Evolutionary conservation across 2,888 invertebrate species (phyloP), one percentile per base, ranked within the genome.

Genomic region (Eilema sororculum): DNA sequence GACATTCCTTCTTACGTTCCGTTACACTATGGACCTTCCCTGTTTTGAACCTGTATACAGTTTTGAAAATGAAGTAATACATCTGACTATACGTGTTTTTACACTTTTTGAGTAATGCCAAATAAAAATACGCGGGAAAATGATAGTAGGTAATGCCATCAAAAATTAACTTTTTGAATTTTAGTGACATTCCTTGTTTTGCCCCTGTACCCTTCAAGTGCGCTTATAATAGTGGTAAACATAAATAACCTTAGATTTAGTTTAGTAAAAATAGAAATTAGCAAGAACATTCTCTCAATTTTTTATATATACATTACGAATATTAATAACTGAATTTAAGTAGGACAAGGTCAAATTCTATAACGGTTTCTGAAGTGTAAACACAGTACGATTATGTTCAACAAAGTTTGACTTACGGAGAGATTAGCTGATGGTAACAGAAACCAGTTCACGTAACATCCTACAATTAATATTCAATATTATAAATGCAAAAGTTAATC

Each of bases 361-460:
- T 33, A 75, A 65, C 62, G 62, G 64, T 66, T 70, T 37, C 52
- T 52, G 52, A 52, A 52, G n/a, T 30, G 73, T 72, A 72, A 79
- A 72, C 65, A 73, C 30, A 61, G 52, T 52, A 52, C 74, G 68
- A 74, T 78, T 76, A 74, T 28, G 60, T 73, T 65, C 6, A 25
- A n/a, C 13, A 16, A 46, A 61, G 76, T 67, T 67, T 74, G 67
- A 61, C 46, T 61, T 63, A 68, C 25, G 9, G 41, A 30, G 9
- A 52, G 33, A 68, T 57, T 57, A 69, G 33, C 30, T 24, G 61
- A 72, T 37, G 52, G 28, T 59, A 8, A 65, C 67, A 74, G 65
- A 73, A 66, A 73, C 69, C 67, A 52, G 62, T 16, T 25, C 20
- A 13, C 8, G 28, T 60, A 33, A 46, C n/a, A 69, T 72, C n/a